Base-by-base conservation (phyloP, 2,797 vertebrate genomes). In the Enteromius unitaeniatus region DNA sequence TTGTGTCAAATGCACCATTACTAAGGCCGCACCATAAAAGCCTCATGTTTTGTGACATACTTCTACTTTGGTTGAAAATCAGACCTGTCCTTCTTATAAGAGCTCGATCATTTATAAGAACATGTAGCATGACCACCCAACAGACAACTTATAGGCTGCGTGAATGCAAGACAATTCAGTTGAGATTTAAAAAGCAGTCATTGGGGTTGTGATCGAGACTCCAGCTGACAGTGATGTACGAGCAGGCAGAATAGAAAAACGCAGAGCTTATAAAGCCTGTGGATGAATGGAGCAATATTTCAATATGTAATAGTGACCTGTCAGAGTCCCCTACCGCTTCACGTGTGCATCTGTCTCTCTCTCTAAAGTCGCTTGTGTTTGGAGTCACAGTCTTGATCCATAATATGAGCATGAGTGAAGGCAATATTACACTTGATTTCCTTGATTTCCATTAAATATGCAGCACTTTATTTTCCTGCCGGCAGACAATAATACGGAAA, bases 151-250 rank as follows among this genome's bases (percentile, higher is more conserved):
- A 72, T 37, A 67, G 31, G 14, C 82, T 51, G 69, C 7, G 28
- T 37, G 70, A 81, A 64, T 0, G 31, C 64, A 62, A 58, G 23
- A 81, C 82, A 77, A 72, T 70, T 70, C 74, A 37, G 55, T 2
- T 13, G 58, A 85, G 86, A 73, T 81, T 85, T 83, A 72, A 80
- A 77, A 74, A 45, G 53, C 64, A 45, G 60, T 53, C 65, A 40
- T 21, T 77, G 81, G 58, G 40, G 26, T 84, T 84, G 72, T 81
- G 64, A 85, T 75, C 21, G 72, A 85, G 86, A 82, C 19, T 51
- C 19, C 62, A 62, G 45, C 34, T 68, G 88, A 88, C 86, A 84
- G 51, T 87, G 89, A 90, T 88, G 40, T 65, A 88, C 19, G 86
- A 82, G 79, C 76, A 55, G 81, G 70, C 65, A 11, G 53, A 89